Percentiles rank a stretch among this genome's conserved stretches.
These are phyloP conservation scores for Wasmannia auropunctata DNA, from an alignment of 1,140 invertebrate genomes.

Conservation along the genomic window DNA sequence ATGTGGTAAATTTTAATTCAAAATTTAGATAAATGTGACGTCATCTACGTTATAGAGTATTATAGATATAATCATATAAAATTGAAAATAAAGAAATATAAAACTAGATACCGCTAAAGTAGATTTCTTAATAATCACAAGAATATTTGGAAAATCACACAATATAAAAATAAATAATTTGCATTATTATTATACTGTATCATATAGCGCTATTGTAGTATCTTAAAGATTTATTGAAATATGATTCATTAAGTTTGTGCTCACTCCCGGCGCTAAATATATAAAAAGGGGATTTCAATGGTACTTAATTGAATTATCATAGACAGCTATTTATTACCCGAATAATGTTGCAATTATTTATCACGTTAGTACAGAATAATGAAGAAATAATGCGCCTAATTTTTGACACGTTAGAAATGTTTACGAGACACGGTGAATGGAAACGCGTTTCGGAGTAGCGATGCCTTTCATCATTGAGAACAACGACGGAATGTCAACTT, in stretches of 20 bases:
- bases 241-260: not conserved
- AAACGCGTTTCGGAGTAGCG: slow-evolving; percentile 35
- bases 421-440: slow-evolving; percentile 23
- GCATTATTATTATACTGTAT: not conserved
- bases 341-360: slow-evolving; percentile 46
- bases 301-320: slow-evolving; percentile 36
- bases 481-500: slow-evolving; percentile 25
- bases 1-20: not conserved
- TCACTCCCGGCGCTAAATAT: not conserved
- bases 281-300: not conserved
- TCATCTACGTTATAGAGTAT: not conserved
- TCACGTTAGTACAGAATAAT: not conserved
- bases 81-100: not conserved
- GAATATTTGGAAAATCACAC: not conserved
- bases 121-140: not conserved
- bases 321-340: not conserved
- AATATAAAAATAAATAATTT: not conserved
- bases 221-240: not conserved
- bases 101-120: not conserved
- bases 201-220: too few relatives aligned
- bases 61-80: not conserved
- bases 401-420: slow-evolving; percentile 31
- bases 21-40: not conserved
- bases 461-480: slow-evolving; percentile 34
- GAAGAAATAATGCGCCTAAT: slow-evolving; percentile 17